A percentile compares a stretch with the other conserved stretches of the same genome.
Conservation (phyloP, 2,113 vertebrate genomes). For the Aleadryas rufinucha region DNA sequence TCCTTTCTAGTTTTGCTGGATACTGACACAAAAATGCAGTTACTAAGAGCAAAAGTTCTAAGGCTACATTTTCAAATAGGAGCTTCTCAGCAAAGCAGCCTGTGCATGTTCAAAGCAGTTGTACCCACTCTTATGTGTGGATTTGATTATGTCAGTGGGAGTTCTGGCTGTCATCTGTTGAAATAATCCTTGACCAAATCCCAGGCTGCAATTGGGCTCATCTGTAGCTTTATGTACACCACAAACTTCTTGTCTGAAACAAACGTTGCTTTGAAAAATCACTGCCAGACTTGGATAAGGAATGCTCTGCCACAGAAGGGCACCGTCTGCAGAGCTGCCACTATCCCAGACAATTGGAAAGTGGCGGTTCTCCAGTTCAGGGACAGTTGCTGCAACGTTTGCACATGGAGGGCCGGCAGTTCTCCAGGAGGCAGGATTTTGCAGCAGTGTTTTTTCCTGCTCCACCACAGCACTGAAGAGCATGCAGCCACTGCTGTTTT, state of each 20-base stretch:
- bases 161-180: constrained; percentile 32
- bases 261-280: constrained; percentile 26
- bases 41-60: neutral
- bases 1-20: neutral
- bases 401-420: neutral
- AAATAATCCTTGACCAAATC: constrained; percentile 17
- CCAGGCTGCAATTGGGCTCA: neutral
- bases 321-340: neutral
- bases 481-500: neutral
- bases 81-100: neutral
- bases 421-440: neutral
- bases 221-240: constrained; percentile 6
- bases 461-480: neutral
- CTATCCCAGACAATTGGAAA: neutral
- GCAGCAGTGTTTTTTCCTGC: neutral
- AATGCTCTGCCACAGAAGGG: neutral
- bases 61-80: neutral
- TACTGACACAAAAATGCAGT: neutral
- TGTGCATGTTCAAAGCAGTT: constrained; percentile 10
- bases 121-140: neutral
- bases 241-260: constrained; percentile 28
- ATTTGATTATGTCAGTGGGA: constrained; percentile 31
- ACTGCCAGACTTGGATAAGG: neutral
- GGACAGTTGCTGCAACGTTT: neutral
- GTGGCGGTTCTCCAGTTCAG: neutral